These are phyloP conservation scores for Psephotus haematonotus DNA, from an alignment of 2,113 vertebrate species.

Conservation along the genomic window DNA sequence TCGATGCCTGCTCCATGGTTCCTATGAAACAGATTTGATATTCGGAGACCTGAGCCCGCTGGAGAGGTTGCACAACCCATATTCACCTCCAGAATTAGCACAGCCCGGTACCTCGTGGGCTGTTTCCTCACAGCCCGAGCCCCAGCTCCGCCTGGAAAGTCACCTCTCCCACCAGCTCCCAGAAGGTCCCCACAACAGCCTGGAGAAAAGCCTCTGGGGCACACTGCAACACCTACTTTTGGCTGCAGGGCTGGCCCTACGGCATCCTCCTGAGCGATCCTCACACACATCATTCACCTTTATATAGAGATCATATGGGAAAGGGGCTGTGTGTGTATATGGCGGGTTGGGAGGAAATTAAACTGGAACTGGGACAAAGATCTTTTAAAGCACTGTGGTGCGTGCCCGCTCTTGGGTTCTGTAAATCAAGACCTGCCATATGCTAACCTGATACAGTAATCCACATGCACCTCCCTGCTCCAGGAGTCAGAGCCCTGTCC, in stretches of 20 bases:
- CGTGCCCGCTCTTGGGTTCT: neutral
- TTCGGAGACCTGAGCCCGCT: neutral
- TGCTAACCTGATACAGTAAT: neutral
- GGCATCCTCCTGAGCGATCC: neutral
- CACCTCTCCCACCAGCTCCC: neutral
- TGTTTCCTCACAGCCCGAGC: neutral
- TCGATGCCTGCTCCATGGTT: slow-evolving; percentile 10
- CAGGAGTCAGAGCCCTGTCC: neutral
- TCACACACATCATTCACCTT: neutral
- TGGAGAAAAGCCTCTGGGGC: neutral
- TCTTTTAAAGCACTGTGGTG: neutral
- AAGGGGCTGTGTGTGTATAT: neutral
- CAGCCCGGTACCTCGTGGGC: neutral
- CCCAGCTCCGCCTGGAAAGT: neutral
- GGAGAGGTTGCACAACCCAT: slow-evolving; percentile 14
- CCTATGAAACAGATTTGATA: neutral
- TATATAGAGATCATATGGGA: neutral
- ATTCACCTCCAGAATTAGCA: slow-evolving; percentile 50
- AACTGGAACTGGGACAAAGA: slow-evolving; percentile 47
- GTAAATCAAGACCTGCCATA: neutral
- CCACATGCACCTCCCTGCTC: neutral
- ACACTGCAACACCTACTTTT: neutral
- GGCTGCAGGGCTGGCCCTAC: neutral
- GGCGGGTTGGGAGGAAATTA: slow-evolving; percentile 35
- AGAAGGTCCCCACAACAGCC: neutral